These are phyloP conservation scores for Steromphala cineraria DNA, from an alignment of 2,888 invertebrate genomes.

Conservation along the genomic window DNA sequence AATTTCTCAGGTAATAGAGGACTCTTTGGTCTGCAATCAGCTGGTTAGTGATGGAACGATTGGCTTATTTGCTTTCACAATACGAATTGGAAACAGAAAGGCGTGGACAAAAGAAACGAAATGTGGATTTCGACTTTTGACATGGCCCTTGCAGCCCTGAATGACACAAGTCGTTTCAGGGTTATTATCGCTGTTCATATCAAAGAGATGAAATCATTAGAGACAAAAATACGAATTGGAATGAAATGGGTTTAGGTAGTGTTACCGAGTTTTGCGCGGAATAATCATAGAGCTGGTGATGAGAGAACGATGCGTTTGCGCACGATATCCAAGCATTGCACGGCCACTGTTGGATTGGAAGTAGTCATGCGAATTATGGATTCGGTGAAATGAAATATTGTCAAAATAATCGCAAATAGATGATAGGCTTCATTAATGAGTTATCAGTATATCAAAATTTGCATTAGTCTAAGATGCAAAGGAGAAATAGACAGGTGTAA, in stretches of 20 bases:
- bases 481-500: neutral
- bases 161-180: neutral
- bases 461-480: neutral
- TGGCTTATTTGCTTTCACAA: neutral
- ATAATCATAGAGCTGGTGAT: neutral
- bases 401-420: neutral
- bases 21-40: neutral
- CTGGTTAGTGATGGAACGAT: neutral
- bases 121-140: neutral
- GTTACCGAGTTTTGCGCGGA: neutral
- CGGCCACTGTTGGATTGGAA: neutral
- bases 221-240: neutral
- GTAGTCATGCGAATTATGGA: conserved; percentile 9
- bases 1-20: neutral
- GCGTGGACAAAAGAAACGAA: neutral
- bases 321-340: neutral
- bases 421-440: neutral
- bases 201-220: conserved; percentile 15
- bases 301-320: neutral
- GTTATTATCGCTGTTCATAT: neutral
- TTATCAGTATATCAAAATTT: neutral
- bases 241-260: neutral
- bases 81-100: neutral
- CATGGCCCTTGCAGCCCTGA: neutral
- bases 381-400: neutral